Conservation (phyloP, 2,113 vertebrate genomes). For the Misgurnus mizolepis region DNA sequence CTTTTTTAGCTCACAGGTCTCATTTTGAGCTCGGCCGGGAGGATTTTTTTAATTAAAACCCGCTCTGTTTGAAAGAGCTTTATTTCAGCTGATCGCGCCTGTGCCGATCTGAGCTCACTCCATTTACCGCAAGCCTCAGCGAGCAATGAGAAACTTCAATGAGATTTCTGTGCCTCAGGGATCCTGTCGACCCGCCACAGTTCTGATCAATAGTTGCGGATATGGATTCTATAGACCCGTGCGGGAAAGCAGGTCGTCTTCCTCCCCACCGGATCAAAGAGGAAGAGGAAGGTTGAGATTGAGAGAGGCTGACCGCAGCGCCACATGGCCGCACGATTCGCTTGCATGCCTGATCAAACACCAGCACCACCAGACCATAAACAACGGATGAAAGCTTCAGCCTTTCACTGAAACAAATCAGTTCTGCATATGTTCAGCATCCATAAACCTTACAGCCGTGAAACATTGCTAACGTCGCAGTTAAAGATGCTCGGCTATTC, state of each 20-base stretch:
- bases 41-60: slow-evolving; percentile 39
- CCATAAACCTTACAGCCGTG: too few species aligned
- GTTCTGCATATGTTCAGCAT: too few species aligned
- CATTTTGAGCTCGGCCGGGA: slow-evolving; percentile 21
- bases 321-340: slow-evolving; percentile 60
- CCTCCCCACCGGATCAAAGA: slow-evolving; percentile 51
- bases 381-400: neutral
- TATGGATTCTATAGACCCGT: slow-evolving; percentile 85
- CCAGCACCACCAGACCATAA: slow-evolving; percentile 24
- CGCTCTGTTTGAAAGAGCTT: slow-evolving; percentile 20
- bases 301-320: slow-evolving; percentile 53
- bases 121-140: slow-evolving; percentile 6
- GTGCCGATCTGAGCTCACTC: slow-evolving; percentile 1
- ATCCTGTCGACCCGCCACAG: slow-evolving; percentile 83
- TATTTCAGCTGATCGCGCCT: slow-evolving; percentile 10
- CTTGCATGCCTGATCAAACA: slow-evolving; percentile 70
- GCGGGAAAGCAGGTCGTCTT: slow-evolving; percentile 58
- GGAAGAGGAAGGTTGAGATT: slow-evolving; percentile 61
- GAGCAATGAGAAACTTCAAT: slow-evolving; percentile 88
- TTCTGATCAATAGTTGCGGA: slow-evolving; percentile 84
- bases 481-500: too few species aligned
- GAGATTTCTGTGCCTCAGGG: slow-evolving; percentile 87
- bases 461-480: too few species aligned
- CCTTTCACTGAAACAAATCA: too few species aligned
- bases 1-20: neutral